Evolutionary conservation across 2,113 vertebrate genomes (phyloP).

Genomic region (Oreochromis niloticus): DNA sequence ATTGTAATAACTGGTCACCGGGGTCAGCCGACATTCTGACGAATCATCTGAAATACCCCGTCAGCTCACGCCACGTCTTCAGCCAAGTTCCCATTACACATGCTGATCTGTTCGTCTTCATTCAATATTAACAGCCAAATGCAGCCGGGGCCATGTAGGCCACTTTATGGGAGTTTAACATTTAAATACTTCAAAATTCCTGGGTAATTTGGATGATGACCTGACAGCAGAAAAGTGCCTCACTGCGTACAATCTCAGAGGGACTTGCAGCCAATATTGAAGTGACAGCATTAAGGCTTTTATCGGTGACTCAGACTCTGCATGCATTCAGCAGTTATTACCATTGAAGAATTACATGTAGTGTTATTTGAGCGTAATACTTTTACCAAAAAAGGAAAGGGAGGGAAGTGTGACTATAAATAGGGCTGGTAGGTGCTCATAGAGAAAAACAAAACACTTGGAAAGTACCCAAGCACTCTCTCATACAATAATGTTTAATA

Average conservation of each 20-base stretch:
- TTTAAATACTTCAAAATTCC: conserved; percentile 72
- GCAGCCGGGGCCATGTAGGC: conserved; percentile 63
- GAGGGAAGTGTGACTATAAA: background rate
- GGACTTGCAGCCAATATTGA: background rate
- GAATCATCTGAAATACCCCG: conserved; percentile 33
- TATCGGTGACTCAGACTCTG: background rate
- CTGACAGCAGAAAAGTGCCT: conserved; percentile 40
- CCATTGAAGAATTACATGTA: background rate
- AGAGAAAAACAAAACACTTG: background rate
- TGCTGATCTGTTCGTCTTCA: conserved; percentile 68
- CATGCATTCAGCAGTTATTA: background rate
- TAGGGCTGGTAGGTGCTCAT: background rate
- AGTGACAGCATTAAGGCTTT: background rate
- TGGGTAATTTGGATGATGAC: conserved; percentile 60
- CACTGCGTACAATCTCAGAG: conserved; percentile 2
- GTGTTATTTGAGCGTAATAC: background rate
- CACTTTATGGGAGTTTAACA: conserved; percentile 74
- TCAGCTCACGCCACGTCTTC: conserved; percentile 36
- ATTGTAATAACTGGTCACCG: conserved; percentile 13
- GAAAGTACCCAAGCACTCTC: background rate
- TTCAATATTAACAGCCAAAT: conserved; percentile 69
- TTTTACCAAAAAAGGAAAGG: background rate
- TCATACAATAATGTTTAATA: background rate
- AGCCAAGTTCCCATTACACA: conserved; percentile 64
- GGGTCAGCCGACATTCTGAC: conserved; percentile 36